Conservation (phyloP, 2,888 invertebrate genomes). For the Rhingia campestris region DNA sequence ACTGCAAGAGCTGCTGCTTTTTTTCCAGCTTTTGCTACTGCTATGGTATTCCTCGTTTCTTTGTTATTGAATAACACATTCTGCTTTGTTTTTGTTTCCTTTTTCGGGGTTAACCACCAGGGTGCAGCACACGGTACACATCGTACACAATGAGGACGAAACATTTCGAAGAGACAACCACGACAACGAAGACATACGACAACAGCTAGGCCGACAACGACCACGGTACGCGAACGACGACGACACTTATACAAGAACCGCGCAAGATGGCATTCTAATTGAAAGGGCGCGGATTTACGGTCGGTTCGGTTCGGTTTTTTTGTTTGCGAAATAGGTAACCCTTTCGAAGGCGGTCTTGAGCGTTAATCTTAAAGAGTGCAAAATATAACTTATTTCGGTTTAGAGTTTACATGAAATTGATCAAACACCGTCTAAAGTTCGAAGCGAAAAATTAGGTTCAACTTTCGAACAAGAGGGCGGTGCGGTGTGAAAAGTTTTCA, state of each 20-base stretch:
- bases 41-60: slow-evolving; percentile 49
- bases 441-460: slow-evolving; percentile 7
- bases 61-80: slow-evolving; percentile 69
- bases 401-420: slow-evolving; percentile 58
- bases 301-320: slow-evolving; percentile 29
- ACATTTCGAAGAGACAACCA: slow-evolving; percentile 33
- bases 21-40: slow-evolving; percentile 12
- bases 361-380: not conserved
- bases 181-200: slow-evolving; percentile 37
- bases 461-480: slow-evolving; percentile 20
- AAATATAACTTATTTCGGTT: slow-evolving; percentile 12
- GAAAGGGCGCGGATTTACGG: slow-evolving; percentile 38
- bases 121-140: slow-evolving; percentile 43
- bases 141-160: slow-evolving; percentile 6
- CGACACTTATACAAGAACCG: slow-evolving; percentile 41
- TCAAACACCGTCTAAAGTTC: slow-evolving; percentile 50
- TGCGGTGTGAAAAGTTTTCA: not conserved
- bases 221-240: slow-evolving; percentile 11
- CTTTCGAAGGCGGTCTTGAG: not conserved
- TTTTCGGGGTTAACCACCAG: slow-evolving; percentile 56
- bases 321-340: not conserved
- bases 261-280: slow-evolving; percentile 51
- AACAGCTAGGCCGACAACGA: slow-evolving; percentile 42
- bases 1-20: slow-evolving; percentile 42
- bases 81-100: slow-evolving; percentile 30